Evolutionary conservation across 2,113 vertebrate species (phyloP).

Genomic region (Microcebus lehilahytsara): DNA sequence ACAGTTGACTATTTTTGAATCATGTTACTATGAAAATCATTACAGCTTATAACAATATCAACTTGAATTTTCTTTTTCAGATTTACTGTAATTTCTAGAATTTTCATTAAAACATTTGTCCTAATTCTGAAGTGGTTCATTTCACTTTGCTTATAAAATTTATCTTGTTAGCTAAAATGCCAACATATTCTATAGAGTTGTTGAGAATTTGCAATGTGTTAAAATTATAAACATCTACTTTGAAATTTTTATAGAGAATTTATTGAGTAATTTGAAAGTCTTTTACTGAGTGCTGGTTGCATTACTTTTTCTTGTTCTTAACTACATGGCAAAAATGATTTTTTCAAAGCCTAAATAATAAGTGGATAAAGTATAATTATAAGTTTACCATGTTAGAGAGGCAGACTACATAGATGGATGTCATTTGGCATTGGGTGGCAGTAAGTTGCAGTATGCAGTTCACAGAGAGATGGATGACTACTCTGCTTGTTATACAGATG

Average conservation of each 20-base stretch:
- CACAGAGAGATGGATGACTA: conserved; percentile 81
- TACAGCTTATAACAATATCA: background rate
- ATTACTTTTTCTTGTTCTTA: conserved; percentile 52
- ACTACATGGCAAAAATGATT: background rate
- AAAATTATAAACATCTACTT: conserved; percentile 44
- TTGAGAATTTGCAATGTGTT: conserved; percentile 47
- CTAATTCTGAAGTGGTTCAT: background rate
- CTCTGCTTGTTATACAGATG: conserved; percentile 83
- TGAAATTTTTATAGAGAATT: conserved; percentile 59
- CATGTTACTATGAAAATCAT: background rate
- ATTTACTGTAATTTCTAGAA: conserved; percentile 40
- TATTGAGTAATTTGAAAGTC: conserved; percentile 26
- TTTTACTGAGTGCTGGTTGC: conserved; percentile 19
- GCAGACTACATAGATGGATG: conserved; percentile 75
- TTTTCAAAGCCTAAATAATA: conserved; percentile 40
- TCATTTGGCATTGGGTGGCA: conserved; percentile 79
- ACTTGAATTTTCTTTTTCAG: conserved; percentile 62
- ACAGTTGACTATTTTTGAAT: conserved; percentile 8
- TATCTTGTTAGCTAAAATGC: conserved; percentile 66
- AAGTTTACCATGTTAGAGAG: conserved; percentile 67
- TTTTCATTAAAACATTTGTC: conserved; percentile 7
- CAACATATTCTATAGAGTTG: background rate
- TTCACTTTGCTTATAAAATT: conserved; percentile 56
- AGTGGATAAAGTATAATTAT: conserved; percentile 52
- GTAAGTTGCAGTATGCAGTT: conserved; percentile 78